phyloP scores from a whole-genome alignment of 2,888 invertebrate species.

The Ochropleura plecta region DNA sequence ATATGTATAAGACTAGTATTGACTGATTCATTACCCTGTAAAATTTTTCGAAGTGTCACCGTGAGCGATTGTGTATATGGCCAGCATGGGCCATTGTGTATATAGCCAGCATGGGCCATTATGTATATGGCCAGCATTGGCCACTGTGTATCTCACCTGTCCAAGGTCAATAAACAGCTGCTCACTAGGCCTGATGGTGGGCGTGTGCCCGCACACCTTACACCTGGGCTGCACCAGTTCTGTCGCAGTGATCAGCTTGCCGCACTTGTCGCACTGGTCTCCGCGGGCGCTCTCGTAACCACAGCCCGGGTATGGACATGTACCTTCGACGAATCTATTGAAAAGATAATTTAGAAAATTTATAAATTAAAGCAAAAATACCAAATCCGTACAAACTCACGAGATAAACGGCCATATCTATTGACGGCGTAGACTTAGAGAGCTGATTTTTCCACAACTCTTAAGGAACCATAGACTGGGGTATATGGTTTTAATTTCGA shows the following conservation, averaged over 20 bases:
- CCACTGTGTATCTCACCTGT: constrained; percentile 89
- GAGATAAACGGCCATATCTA: no score
- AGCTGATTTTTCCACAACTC: no score
- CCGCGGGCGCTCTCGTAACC: constrained; percentile 98
- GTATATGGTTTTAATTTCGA: no score
- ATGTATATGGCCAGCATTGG: neutral
- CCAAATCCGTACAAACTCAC: no score
- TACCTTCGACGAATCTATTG: constrained; percentile 97
- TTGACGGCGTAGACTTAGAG: no score
- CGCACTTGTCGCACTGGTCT: constrained; percentile 99
- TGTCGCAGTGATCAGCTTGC: constrained; percentile 97
- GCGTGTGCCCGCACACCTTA: constrained; percentile 94
- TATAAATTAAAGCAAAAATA: neutral
- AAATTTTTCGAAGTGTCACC: no score
- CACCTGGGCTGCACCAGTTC: constrained; percentile 96
- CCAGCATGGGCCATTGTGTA: neutral
- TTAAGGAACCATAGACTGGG: no score
- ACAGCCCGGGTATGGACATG: constrained; percentile 96
- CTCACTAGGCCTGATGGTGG: constrained; percentile 94
- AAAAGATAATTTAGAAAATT: neutral
- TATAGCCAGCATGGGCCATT: neutral
- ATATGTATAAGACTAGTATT: no score
- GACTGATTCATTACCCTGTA: no score
- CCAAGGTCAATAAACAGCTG: constrained; percentile 99
- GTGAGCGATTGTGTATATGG: neutral